Base-by-base conservation (phyloP, 2,797 vertebrate genomes). In the Halcyon smyrnensis region DNA sequence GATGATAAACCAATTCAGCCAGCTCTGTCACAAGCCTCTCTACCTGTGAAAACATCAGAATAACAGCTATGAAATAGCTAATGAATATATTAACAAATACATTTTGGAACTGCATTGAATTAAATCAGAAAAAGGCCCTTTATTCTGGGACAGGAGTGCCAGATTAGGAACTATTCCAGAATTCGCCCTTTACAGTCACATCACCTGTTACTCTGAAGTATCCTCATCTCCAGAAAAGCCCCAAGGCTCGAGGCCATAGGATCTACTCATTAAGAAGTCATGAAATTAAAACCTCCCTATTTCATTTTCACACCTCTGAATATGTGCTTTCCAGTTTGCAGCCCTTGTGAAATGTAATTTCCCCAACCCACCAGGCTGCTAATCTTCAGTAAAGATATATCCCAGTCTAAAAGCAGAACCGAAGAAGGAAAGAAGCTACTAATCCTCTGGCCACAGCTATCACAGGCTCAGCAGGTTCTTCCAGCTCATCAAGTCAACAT, bases 401-500 rank as follows among this genome's bases (percentile, higher is more conserved):
- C 68, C 87, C 64, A 75, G 56, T 34, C 88, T 92, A 87, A 96
- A 96, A 95, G 67, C 77, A 89, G 90, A 87, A 94, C 0, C 68
- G 62, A 91, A 93, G 65, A 87, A 39, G 60, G 71, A 90, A 90
- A 90, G 79, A 93, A 95, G 45, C 70, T 94, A 93, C 74, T 94
- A 95, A 93, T 96, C 89, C 96, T 82, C 46, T 28, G 74, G 87
- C 80, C 74, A 32, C 10, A 91, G 94, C 77, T 91, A 86, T 84
- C 88, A 89, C 91, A 94, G 78, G 71, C 93, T 96, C 94, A 95
- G 94, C 96, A 93, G 85, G 96, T 96, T 94, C 90, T 93, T 93
- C 96, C 86, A 94, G 87, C 69, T 95, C 84, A 85, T 86, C 94
- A 93, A 95, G 95, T 53, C 3, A 2, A 80, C 8, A 3, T 74